Base-by-base conservation (phyloP, 2,797 vertebrate genomes). In the Karalla daura region DNA sequence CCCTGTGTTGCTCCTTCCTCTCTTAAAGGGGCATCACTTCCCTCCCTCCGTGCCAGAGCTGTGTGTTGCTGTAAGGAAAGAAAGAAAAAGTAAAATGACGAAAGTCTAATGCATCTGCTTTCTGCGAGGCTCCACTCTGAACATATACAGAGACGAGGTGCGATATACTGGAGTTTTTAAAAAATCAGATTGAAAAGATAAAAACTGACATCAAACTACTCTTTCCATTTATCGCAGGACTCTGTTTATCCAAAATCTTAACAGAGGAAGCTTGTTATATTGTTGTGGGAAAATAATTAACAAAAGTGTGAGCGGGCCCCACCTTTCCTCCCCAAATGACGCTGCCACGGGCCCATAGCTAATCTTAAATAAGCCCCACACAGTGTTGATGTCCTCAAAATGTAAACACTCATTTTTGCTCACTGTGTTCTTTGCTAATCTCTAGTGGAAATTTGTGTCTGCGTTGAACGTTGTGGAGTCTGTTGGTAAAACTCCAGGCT, bases 11-110 rank as follows among this genome's bases (percentile, higher is more conserved):
- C n/a, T n/a, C 73, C 70, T 68, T 74, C 43, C 66, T 36, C 76
- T 84, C 71, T 89, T 90, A 89, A 91, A 91, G 87, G 77, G 70
- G 61, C 81, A 81, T 55, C 58, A 0, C 9, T 39, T 46, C 3
- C 35, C 23, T 73, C 39, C 32, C 11, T 52, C 15, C n/a, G 39
- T 20, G 10, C 21, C 28, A 27, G 71, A 74, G 79, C 13, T 23
- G 4, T 0, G 15, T 1, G 1, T n/a, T 20, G 14, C 21, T 17
- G 20, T 55, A 4, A 49, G n/a, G n/a, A n/a, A n/a, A n/a, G n/a
- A n/a, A n/a, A n/a, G n/a, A n/a, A n/a, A n/a, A n/a, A n/a, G n/a
- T n/a, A 50, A 17, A 24, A 27, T n/a, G 6, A 18, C 13, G 15
- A 2, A 9, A 23, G 2, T 21, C 50, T 2, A 28, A 43, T 41